Evolutionary conservation across 1,140 invertebrate genomes (phyloP), one percentile per base, ranked within the genome.

Genomic region (Lasaia peninsularis): DNA sequence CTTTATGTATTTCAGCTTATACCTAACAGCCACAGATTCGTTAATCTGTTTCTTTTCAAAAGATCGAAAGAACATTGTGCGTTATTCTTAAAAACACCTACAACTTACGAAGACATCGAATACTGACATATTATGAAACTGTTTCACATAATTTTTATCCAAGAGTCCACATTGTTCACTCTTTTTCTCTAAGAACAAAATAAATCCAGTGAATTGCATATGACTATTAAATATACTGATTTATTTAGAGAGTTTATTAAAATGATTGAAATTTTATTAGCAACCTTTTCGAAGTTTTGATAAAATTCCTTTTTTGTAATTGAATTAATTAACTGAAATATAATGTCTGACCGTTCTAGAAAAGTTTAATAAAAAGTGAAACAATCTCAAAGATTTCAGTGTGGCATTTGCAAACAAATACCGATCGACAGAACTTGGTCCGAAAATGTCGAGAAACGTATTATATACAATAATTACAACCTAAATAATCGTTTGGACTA

Each of bases 11-110:
- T 33, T 33, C 51, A 20, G 16, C 33, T 28, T 32, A 34, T 14
- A 33, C 9, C 51, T 34, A 52, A 31, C 8, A 52, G 18, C 28
- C 10, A 33, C 32, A 52, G 16, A 52, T 16, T 40, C n/a, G 14
- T 40, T 3, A 40, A 33, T 28, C 18, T 63, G 65, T 60, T 56
- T 67, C 18, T 32, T 56, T 61, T 60, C 61, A 64, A 72, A 66
- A 67, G 69, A 62, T 61, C 58, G 35, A 55, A 53, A 20, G 55
- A 56, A 48, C 18, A 56, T 75, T 75, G 73, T 75, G 73, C 73
- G 73, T 63, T 63, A 63, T 56, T 59, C 34, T 24, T 58, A 14
- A 56, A 16, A 63, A 20, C 21, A 51, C 31, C 33, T 52, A 40
- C 14, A 21, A 56, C 24, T 50, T 50, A 32, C 55, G 24, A 24